phyloP scores from a whole-genome alignment of 2,113 vertebrate species.

The Rallus limicola region DNA sequence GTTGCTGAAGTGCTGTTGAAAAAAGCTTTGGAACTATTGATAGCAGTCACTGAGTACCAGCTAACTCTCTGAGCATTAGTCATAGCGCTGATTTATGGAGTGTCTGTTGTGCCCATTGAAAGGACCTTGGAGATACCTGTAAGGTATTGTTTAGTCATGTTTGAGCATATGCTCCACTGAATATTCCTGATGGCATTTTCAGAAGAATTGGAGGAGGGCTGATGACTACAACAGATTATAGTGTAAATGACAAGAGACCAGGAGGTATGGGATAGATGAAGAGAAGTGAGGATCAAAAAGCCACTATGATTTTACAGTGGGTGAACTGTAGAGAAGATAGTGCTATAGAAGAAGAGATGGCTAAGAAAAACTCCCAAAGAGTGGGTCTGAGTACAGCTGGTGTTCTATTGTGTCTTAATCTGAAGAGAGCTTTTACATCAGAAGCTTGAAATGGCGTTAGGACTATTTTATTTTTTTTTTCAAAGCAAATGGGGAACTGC shows the following conservation, averaged over 20 bases:
- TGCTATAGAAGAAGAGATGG: background rate
- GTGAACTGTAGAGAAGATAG: background rate
- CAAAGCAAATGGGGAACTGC: background rate
- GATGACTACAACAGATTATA: background rate
- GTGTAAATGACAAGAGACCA: background rate
- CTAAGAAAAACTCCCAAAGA: background rate
- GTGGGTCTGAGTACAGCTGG: background rate
- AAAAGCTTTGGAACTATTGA: background rate
- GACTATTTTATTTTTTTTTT: background rate
- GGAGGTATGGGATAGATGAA: background rate
- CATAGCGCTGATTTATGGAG: background rate
- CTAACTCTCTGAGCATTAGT: accelerated
- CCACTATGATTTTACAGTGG: background rate
- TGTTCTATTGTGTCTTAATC: background rate
- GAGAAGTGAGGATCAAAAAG: background rate
- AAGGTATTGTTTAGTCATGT: background rate
- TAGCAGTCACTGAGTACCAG: background rate
- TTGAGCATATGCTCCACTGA: background rate
- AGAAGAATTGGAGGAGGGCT: background rate
- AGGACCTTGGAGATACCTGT: background rate
- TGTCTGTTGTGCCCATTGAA: background rate
- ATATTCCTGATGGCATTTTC: background rate
- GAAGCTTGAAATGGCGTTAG: background rate
- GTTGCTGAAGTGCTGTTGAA: background rate
- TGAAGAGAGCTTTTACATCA: background rate